Evolutionary conservation across 2,888 invertebrate species (phyloP), one percentile per base, ranked within the genome.

Genomic region (Sylvicola fuscatus): DNA sequence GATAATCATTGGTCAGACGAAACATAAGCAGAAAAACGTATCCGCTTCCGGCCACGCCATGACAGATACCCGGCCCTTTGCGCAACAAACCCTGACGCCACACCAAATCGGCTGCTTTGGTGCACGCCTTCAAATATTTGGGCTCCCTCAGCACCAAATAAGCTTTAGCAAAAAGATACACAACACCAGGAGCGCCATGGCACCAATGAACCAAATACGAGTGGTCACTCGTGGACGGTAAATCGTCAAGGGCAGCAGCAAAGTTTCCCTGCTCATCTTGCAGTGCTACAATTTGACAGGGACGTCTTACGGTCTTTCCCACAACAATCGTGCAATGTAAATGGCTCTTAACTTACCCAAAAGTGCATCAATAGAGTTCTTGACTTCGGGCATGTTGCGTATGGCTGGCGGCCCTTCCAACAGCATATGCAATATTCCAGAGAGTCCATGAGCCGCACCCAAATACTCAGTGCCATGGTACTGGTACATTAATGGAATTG

Each of bases 11-110:
- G 10, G 84, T 83, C 36, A 87, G 56, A 41, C 83, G 66, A 49
- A 79, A 73, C 7, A 87, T 57, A 2, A 84, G 56, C 30, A 87
- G 56, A 46, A 84, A 82, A 0, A 75, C 78, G 54, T 84, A 84
- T 12, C 74, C 84, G 54, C 72, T 82, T 27, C 86, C 86, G 13
- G 79, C 76, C 1, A 86, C 66, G 2, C 89, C 90, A 48, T 90
- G 89, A 49, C 89, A 89, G 40, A 90, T 72, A 1, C 87, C 84
- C 8, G 87, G 86, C 0, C 89, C 89, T 56, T 90, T 90, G 42
- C 67, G 70, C 27, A 90, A 60, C 21, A 90, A 61, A 0, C 90
- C 89, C 49, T 73, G 76, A 13, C 65, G 56, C 90, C 90, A 90
- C 2, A 84, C 72, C 14, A 83, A 53, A 36, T 89, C 80, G 1